Evolutionary conservation across 2,888 invertebrate species (phyloP), one percentile per base, ranked within the genome.

Genomic region (Tubiluchus corallicola): DNA sequence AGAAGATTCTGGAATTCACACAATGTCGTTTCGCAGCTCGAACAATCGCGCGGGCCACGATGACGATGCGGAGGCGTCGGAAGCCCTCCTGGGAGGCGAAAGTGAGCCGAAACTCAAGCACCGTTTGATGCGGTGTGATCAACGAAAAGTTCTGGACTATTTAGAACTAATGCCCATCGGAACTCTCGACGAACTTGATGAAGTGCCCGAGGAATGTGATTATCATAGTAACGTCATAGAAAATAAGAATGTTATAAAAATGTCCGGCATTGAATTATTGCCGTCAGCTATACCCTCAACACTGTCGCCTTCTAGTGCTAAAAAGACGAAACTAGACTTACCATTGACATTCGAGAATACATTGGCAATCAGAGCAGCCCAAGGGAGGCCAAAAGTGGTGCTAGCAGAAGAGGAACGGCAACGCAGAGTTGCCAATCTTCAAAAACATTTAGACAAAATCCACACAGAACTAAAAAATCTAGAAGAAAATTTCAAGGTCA

Each of bases 291-390:
- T 29, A 9, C 29, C 29, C 29, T n/a, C n/a, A n/a, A n/a, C n/a
- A n/a, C n/a, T n/a, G n/a, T 9, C 29, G 9, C 9, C 29, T 9
- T n/a, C 29, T 9, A 29, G n/a, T n/a, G 29, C 29, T 9, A 29
- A 29, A n/a, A 29, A 9, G 29, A 29, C 29, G 29, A 29, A 29
- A n/a, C 29, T 29, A 9, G 29, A 29, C 29, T n/a, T 29, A 9
- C 29, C 29, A n/a, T n/a, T 29, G 29, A 29, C 29, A 9, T 29
- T 29, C 29, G 29, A 29, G 29, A 29, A 29, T n/a, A 29, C 29
- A n/a, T n/a, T 9, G 9, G 29, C 29, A n/a, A 29, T 29, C 9
- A 9, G 29, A 9, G 29, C 29, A 9, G 29, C 29, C 29, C 9
- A 29, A n/a, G 29, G 29, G 9, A 29, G 29, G 9, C 9, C 29